phyloP scores from a whole-genome alignment of 1,140 invertebrate genomes.

The Brachionus asplanchnoidis region DNA sequence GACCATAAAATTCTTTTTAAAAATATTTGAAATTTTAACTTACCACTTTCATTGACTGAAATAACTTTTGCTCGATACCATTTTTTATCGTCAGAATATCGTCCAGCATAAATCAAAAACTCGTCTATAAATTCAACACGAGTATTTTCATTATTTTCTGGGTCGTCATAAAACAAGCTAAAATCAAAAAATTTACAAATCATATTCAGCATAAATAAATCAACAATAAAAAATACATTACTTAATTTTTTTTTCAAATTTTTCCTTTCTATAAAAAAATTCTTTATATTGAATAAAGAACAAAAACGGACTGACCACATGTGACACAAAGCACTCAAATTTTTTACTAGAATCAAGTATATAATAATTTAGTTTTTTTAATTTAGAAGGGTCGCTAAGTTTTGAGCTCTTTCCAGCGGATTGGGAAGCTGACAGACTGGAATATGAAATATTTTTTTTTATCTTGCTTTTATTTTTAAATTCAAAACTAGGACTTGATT shows the following conservation, averaged over 20 bases:
- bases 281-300: background rate
- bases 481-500: background rate
- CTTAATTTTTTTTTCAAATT: constrained; percentile 6
- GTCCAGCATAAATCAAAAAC: background rate
- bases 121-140: background rate
- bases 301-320: background rate
- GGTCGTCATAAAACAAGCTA: background rate
- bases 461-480: background rate
- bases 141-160: background rate
- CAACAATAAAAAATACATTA: background rate
- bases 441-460: background rate
- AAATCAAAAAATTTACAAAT: background rate
- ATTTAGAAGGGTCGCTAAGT: background rate
- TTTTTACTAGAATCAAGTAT: background rate
- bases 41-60: background rate
- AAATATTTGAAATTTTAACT: background rate
- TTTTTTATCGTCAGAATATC: background rate
- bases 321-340: background rate
- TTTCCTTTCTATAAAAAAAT: background rate
- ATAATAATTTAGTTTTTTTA: background rate
- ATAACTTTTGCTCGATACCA: constrained; percentile 1
- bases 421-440: background rate
- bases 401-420: background rate
- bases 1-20: no score
- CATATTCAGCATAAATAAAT: background rate